Evolutionary conservation across 2,797 vertebrate species (phyloP).

Genomic region (Denticeps clupeoides): DNA sequence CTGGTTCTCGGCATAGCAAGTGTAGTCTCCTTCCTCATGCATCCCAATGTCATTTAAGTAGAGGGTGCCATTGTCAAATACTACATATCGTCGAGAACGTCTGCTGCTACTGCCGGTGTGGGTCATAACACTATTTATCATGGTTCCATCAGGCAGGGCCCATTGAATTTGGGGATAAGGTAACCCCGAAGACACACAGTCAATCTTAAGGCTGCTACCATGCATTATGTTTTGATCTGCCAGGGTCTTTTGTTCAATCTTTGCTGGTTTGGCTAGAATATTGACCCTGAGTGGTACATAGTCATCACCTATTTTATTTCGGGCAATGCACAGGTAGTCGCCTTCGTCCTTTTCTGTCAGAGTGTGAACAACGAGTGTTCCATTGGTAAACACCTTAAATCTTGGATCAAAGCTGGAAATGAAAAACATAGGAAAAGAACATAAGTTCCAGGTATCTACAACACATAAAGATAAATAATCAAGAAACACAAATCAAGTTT

Average conservation of each 20-base stretch:
- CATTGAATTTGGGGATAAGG: slow-evolving; percentile 84
- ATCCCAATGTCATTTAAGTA: slow-evolving; percentile 77
- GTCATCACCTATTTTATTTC: slow-evolving; percentile 82
- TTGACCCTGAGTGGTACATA: slow-evolving; percentile 64
- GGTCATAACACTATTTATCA: slow-evolving; percentile 70
- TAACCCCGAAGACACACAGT: slow-evolving; percentile 83
- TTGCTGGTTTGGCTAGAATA: slow-evolving; percentile 75
- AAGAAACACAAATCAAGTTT: too few relatives aligned
- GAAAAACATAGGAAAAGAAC: too few relatives aligned
- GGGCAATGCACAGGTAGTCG: slow-evolving; percentile 80
- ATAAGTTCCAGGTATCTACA: background rate
- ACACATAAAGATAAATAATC: background rate
- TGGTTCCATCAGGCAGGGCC: slow-evolving; percentile 82
- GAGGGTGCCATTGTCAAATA: slow-evolving; percentile 85
- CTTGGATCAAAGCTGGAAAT: slow-evolving; percentile 64
- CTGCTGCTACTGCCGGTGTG: slow-evolving; percentile 45
- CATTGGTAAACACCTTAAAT: slow-evolving; percentile 73
- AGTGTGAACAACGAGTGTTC: slow-evolving; percentile 63
- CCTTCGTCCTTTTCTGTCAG: slow-evolving; percentile 77
- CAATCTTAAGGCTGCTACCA: slow-evolving; percentile 73
- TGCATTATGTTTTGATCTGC: slow-evolving; percentile 67
- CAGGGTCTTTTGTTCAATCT: slow-evolving; percentile 70
- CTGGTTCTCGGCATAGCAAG: slow-evolving; percentile 83
- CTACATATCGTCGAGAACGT: slow-evolving; percentile 67
- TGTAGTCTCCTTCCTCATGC: slow-evolving; percentile 82